Evolutionary conservation across 1,140 invertebrate genomes (phyloP), one percentile per base, ranked within the genome.

Genomic region (Tetramorium parvispinum): DNA sequence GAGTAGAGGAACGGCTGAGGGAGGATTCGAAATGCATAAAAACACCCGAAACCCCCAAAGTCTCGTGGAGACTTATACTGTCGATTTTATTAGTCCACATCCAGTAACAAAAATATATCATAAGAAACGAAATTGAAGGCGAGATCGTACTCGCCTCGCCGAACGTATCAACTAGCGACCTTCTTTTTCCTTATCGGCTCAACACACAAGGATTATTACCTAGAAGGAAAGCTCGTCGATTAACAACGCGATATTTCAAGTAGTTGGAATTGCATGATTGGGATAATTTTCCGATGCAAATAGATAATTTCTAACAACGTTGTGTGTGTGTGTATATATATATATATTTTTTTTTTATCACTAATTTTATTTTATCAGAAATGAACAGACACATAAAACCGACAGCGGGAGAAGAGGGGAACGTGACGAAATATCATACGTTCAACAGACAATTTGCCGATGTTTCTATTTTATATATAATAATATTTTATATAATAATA

Each of bases 71-170:
- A 78, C 24, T 65, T 43, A 70, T 37, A 68, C 24, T 43, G 59
- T 87, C 27, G 24, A 85, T 86, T 87, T 87, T 92, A 92, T 83
- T 91, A 87, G 71, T 91, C 90, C 91, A 91, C 71, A 85, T 92
- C 81, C 87, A 91, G 89, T 90, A 92, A 91, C 87, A 91, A 92
- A 92, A 91, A 92, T 92, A 92, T 92, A 92, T 92, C 88, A 87
- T 91, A 88, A 91, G 87, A 91, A 91, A 89, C 86, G 71, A 89
- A 92, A 88, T 91, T 87, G 46, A 91, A 89, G 87, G 85, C 87
- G 87, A 85, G 79, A 81, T 91, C 83, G 82, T 32, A 71, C 81
- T 83, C 66, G 53, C 43, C 89, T 21, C n/a, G 77, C 85, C 71
- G 90, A 86, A 89, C 85, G 83, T 91, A 46, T 87, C 86, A 32